Conservation (phyloP, 2,888 invertebrate genomes). For the Cabera pusaria region DNA sequence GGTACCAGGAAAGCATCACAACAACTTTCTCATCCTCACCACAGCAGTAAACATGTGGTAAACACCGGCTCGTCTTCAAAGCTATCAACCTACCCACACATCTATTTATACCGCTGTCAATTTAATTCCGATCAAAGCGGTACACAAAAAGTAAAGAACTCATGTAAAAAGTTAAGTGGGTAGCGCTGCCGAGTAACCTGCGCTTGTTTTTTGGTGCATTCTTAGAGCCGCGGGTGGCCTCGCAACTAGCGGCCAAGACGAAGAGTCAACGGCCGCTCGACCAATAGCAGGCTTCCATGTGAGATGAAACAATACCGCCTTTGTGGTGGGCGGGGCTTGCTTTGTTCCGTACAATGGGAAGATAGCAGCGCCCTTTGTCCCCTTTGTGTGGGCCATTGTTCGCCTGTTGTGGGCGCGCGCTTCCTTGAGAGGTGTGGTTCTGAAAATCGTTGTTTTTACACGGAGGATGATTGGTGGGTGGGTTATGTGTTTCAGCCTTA, state of each 20-base stretch:
- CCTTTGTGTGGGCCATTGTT: conserved; percentile 57
- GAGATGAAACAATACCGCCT: conserved; percentile 76
- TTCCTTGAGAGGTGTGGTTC: conserved; percentile 43
- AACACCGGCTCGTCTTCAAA: no score
- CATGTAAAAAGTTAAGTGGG: conserved; percentile 33
- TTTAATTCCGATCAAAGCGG: conserved; percentile 60
- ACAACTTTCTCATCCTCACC: no score
- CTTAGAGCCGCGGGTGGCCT: conserved; percentile 52
- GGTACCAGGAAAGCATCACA: no score
- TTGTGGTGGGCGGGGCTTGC: conserved; percentile 66
- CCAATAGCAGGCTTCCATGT: conserved; percentile 55
- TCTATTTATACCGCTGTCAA: conserved; percentile 48
- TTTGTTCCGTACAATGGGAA: conserved; percentile 78
- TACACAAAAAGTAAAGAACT: conserved; percentile 35
- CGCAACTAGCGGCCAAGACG: conserved; percentile 18
- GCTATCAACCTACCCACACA: no score
- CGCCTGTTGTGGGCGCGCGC: conserved; percentile 41
- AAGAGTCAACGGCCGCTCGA: conserved; percentile 30
- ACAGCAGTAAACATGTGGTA: no score
- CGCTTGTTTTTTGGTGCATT: conserved; percentile 30
- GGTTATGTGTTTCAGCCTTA: no score
- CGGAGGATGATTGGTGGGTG: conserved; percentile 39
- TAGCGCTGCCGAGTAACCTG: conserved; percentile 16
- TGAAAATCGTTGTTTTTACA: conserved; percentile 50
- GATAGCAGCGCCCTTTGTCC: conserved; percentile 71